A percentile compares a stretch with the other conserved stretches of the same genome.
These are phyloP conservation scores for Drosophila chauvacae DNA, from an alignment of 1,140 invertebrate species.

Conservation along the genomic window DNA sequence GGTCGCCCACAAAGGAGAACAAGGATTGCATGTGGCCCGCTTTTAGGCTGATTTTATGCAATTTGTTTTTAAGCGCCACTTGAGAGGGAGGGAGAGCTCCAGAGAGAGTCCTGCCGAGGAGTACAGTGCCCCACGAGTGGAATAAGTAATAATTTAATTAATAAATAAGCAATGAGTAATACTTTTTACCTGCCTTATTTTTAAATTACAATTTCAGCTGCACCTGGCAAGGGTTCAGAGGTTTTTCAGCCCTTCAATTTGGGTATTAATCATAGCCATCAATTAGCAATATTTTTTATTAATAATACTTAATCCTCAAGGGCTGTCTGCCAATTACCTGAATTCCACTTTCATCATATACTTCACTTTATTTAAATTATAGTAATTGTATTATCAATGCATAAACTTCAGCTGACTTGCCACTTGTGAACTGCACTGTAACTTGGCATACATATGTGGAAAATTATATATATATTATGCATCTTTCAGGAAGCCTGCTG, in stretches of 20 bases:
- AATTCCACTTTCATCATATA: neutral
- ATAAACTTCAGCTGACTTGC: neutral
- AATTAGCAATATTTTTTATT: neutral
- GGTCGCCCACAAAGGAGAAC: constrained; percentile 8
- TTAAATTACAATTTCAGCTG: neutral
- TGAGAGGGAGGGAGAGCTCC: neutral
- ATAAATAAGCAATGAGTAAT: too few relatives aligned
- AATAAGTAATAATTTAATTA: neutral
- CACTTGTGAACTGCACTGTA: neutral
- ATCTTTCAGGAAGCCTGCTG: neutral
- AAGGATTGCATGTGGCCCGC: constrained; percentile 44
- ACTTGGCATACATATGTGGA: neutral
- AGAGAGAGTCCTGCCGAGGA: neutral
- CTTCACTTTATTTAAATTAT: neutral
- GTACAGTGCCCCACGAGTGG: neutral
- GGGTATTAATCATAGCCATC: neutral
- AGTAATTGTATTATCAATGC: neutral
- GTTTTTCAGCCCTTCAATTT: neutral
- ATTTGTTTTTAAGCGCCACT: constrained; percentile 37
- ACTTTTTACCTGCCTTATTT: neutral
- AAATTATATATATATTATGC: neutral
- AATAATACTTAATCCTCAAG: too few relatives aligned
- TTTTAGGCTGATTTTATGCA: constrained; percentile 67
- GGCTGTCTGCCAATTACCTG: neutral
- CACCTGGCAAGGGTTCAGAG: neutral